Conservation (phyloP, 2,113 vertebrate species). For the Proterorhinus semilunaris region DNA sequence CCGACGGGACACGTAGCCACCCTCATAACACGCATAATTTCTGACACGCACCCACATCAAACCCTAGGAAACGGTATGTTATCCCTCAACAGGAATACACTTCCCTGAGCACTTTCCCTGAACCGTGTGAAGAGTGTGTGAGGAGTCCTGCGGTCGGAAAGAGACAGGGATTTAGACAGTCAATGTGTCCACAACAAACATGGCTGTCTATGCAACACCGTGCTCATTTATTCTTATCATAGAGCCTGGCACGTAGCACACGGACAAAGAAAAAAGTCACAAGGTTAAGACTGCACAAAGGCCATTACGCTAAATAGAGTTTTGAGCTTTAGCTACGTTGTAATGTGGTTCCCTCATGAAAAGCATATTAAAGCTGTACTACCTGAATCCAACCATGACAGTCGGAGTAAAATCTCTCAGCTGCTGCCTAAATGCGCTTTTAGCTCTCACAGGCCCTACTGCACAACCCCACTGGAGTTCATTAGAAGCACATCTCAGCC, state of each 20-base stretch:
- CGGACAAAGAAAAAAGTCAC: not conserved
- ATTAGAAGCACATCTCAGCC: too few species aligned
- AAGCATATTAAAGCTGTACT: too few species aligned
- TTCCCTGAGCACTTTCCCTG: constrained; percentile 5
- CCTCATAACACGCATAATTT: constrained; percentile 27
- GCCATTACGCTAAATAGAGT: too few species aligned
- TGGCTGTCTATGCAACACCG: not conserved
- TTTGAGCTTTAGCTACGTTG: too few species aligned
- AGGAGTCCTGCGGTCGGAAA: not conserved
- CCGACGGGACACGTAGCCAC: constrained; percentile 39
- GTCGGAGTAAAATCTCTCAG: too few species aligned
- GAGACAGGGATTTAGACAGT: constrained; percentile 21
- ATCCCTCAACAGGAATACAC: constrained; percentile 29
- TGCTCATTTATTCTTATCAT: constrained; percentile 6
- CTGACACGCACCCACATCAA: not conserved
- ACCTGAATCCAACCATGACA: too few species aligned
- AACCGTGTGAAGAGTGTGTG: not conserved
- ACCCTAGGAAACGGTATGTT: not conserved
- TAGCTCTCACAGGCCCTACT: too few species aligned
- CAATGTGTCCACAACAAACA: constrained; percentile 9
- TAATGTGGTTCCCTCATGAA: too few species aligned
- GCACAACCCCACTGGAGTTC: too few species aligned
- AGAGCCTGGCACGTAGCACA: constrained; percentile 1
- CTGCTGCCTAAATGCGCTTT: too few species aligned
- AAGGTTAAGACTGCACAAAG: not conserved